Conservation (phyloP, 1,140 invertebrate species). For the Penaeus chinensis region DNA sequence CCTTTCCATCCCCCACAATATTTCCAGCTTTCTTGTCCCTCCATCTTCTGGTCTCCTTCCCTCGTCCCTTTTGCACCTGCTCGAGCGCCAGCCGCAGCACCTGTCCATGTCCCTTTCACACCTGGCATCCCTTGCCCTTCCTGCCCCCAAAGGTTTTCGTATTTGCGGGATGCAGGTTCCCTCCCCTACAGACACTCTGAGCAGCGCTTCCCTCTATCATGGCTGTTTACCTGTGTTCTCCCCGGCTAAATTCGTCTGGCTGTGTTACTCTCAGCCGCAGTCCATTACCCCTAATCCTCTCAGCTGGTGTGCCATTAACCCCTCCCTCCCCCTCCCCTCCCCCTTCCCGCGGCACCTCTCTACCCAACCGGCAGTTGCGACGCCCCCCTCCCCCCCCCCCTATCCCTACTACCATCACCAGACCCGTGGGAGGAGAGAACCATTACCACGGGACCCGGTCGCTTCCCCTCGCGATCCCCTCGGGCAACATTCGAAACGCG, state of each 20-base stretch:
- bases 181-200: background rate
- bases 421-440: background rate
- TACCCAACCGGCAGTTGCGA: background rate
- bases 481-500: too few species aligned
- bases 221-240: background rate
- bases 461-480: too few species aligned
- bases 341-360: constrained; percentile 3
- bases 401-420: background rate
- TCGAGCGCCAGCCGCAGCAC: background rate
- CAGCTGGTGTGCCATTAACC: background rate
- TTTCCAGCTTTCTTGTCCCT: background rate
- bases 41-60: background rate
- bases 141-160: background rate
- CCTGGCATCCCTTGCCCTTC: background rate
- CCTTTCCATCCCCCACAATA: too few species aligned
- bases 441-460: too few species aligned
- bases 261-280: too few species aligned
- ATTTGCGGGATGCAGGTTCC: background rate
- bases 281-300: background rate
- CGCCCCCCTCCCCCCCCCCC: background rate
- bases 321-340: constrained; percentile 2
- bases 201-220: background rate
- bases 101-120: background rate
- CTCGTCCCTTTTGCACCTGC: background rate
- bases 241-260: background rate